Conservation (phyloP, 2,797 vertebrate species). For the Lepus townsendii region DNA sequence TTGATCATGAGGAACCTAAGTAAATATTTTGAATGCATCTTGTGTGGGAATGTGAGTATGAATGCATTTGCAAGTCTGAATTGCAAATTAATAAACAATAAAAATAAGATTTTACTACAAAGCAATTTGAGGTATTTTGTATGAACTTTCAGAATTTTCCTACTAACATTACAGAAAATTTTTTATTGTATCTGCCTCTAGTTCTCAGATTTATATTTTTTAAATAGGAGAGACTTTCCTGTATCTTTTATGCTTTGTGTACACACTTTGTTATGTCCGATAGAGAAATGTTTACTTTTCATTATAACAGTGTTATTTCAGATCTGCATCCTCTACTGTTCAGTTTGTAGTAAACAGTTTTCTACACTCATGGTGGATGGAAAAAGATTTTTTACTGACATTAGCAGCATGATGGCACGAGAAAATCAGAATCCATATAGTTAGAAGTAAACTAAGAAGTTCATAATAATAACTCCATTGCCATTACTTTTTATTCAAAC, state of each 20-base stretch:
- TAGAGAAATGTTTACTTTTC: neutral
- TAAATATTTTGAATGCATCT: neutral
- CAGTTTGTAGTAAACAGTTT: neutral
- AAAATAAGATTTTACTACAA: neutral
- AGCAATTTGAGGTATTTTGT: neutral
- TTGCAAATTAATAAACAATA: accelerated
- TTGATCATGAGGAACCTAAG: neutral
- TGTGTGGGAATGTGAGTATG: neutral
- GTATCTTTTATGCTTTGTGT: neutral
- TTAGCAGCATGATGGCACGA: neutral
- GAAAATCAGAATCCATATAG: neutral
- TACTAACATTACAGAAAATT: neutral
- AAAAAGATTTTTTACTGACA: neutral
- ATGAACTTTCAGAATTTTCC: neutral
- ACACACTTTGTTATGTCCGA: neutral
- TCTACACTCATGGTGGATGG: neutral
- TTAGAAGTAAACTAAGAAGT: neutral
- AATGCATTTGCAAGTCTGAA: neutral
- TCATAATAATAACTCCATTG: too few relatives aligned
- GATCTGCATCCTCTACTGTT: neutral
- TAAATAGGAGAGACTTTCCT: neutral
- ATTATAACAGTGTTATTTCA: neutral
- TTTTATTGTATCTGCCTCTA: neutral
- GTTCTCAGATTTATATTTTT: neutral
- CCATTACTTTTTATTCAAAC: neutral